Evolutionary conservation across 2,113 vertebrate genomes (phyloP).

Genomic region (Phoenicopterus ruber): DNA sequence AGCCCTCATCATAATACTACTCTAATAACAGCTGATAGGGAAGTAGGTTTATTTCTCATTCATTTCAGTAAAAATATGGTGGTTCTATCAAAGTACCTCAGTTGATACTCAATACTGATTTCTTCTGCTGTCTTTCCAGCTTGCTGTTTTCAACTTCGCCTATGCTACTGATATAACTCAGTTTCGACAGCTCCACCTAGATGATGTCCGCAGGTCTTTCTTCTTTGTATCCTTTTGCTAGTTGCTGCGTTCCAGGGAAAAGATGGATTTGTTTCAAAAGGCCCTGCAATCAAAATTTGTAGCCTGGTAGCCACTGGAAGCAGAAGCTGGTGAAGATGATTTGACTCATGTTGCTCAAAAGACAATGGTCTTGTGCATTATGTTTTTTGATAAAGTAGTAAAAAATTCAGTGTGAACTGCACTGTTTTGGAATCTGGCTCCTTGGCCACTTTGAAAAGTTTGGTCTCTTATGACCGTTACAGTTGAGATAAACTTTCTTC

Average conservation of each 20-base stretch:
- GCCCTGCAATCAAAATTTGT: background rate
- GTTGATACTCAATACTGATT: background rate
- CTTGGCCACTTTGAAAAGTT: background rate
- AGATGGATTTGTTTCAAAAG: background rate
- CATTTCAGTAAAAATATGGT: background rate
- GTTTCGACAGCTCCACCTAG: slow-evolving; percentile 83
- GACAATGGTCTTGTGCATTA: background rate
- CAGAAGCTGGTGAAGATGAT: background rate
- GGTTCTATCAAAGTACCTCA: background rate
- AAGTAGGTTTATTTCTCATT: slow-evolving; percentile 20
- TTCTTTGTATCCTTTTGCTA: slow-evolving; percentile 91
- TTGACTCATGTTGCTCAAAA: background rate
- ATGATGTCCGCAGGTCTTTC: slow-evolving; percentile 90
- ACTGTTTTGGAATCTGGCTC: background rate
- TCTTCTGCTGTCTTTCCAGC: slow-evolving; percentile 70
- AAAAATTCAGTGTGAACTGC: background rate
- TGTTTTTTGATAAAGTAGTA: background rate
- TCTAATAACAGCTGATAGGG: background rate
- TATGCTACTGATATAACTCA: slow-evolving; percentile 79
- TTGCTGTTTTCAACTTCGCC: slow-evolving; percentile 83
- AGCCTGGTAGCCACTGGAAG: background rate
- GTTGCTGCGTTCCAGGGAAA: background rate
- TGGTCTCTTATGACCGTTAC: background rate
- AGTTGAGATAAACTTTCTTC: background rate
- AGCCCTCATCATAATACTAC: background rate